These are phyloP conservation scores for Thymelicus sylvestris DNA, from an alignment of 2,888 invertebrate species.

Conservation along the genomic window DNA sequence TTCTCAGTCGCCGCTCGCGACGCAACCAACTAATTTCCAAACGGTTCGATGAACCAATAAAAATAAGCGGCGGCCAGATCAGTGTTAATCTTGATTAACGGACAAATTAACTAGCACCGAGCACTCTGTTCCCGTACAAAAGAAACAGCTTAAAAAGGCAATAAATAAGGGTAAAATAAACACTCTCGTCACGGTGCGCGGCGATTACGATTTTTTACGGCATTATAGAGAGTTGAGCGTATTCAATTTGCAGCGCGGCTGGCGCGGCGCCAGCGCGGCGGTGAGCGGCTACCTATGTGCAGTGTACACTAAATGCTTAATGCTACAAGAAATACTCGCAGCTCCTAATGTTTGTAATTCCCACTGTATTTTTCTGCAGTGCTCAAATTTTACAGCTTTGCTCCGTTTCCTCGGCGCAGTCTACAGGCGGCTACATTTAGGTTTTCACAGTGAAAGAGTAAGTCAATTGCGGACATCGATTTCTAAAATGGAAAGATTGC, in stretches of 20 bases:
- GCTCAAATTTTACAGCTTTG: conserved; percentile 19
- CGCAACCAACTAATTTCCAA: conserved; percentile 2
- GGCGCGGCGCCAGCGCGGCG: conserved; percentile 30
- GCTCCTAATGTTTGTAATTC: conserved; percentile 35
- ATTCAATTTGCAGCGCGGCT: conserved; percentile 36
- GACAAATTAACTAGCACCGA: conserved; percentile 30
- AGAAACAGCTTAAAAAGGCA: conserved; percentile 28
- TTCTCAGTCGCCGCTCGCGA: background rate
- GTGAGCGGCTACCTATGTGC: conserved; percentile 21
- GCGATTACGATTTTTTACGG: conserved; percentile 36
- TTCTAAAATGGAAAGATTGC: background rate
- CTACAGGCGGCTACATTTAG: background rate
- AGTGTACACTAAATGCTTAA: conserved; percentile 30
- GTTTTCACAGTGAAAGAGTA: background rate
- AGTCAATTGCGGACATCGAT: background rate
- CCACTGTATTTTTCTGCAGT: conserved; percentile 27
- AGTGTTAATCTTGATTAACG: conserved; percentile 34
- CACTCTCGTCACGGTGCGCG: conserved; percentile 30
- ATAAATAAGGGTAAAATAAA: conserved; percentile 34
- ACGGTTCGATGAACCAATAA: conserved; percentile 18
- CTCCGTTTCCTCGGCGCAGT: conserved; percentile 6
- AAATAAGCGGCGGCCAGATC: conserved; percentile 13
- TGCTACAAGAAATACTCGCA: conserved; percentile 32
- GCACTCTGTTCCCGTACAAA: conserved; percentile 9
- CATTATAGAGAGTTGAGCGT: conserved; percentile 32